These are phyloP conservation scores for Euura lappo DNA, from an alignment of 1,140 invertebrate genomes.

Conservation along the genomic window DNA sequence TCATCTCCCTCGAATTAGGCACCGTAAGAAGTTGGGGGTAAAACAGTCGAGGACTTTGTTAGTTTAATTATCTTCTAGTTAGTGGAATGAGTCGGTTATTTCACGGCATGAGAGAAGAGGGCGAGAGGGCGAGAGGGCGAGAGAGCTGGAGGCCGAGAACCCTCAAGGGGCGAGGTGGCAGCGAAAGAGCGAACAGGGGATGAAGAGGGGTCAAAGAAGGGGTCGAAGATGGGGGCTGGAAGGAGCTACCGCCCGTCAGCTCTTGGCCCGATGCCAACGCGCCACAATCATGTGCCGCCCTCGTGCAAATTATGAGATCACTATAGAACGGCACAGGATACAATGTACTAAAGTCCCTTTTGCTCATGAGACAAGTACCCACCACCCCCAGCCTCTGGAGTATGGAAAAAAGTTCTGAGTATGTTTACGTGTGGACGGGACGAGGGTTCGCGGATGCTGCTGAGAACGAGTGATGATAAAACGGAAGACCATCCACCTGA, in stretches of 20 bases:
- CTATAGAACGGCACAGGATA: neutral
- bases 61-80: neutral
- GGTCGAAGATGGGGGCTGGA: neutral
- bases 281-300: constrained; percentile 25
- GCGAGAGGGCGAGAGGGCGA: neutral
- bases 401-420: no score
- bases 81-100: neutral
- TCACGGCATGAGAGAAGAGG: neutral
- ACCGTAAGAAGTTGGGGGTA: neutral
- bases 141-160: neutral
- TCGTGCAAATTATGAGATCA: constrained; percentile 10
- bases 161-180: neutral
- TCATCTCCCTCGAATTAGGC: neutral
- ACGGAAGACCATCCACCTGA: no score
- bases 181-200: neutral
- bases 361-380: no score
- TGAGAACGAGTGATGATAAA: no score
- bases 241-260: neutral
- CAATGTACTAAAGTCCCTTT: no score
- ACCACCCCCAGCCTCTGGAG: no score
- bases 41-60: neutral
- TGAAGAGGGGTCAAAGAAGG: neutral
- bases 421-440: no score
- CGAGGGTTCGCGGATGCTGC: no score
- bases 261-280: constrained; percentile 35